Base-by-base conservation (phyloP, 2,888 invertebrate species). In the Rhaphigaster nebulosa region DNA sequence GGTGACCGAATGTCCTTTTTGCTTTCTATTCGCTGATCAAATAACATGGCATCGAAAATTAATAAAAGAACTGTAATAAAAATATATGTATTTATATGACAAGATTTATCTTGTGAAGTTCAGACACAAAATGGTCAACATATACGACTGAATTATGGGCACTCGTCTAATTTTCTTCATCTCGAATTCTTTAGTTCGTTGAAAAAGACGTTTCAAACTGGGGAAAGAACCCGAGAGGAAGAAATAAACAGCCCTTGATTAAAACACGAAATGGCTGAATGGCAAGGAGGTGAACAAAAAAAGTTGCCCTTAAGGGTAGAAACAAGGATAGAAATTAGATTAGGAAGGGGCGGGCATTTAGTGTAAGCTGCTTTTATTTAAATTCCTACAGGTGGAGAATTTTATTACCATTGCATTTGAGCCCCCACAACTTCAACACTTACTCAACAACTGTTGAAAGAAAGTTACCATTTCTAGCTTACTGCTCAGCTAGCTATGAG, bases 301-400 rank as follows among this genome's bases (percentile, higher is more conserved):
- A 41, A n/a, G 41, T 84, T 50, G 41, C 45, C 84, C 84, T 45
- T 84, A 84, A 84, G 84, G 84, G 89, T 29, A 89, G 65, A 89
- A 89, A 89, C 89, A 70, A 65, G 50, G 76, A 89, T 76, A 89
- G 89, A 52, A 89, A 89, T 89, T 70, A 89, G 89, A 89, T 89
- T 89, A 89, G 89, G 45, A 50, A 84, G 84, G 26, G n/a, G 45
- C 45, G 45, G 84, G n/a, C 84, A 84, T 84, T 84, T 84, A 84
- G 45, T 15, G 26, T 50, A 45, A 45, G 84, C 84, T 84, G 45
- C 84, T 84, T 84, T 84, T 45, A 45, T 84, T 84, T 45, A 84
- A 84, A 76, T 76, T 84, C 45, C 45, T 84, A 84, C 84, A 84
- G 84, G 84, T 84, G 45, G 84, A 45, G 45, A 84, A 45, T 84